A percentile compares a stretch with the other conserved stretches of the same genome.
phyloP scores from a whole-genome alignment of 1,140 invertebrate species.

The Leptopilina clavipes region DNA sequence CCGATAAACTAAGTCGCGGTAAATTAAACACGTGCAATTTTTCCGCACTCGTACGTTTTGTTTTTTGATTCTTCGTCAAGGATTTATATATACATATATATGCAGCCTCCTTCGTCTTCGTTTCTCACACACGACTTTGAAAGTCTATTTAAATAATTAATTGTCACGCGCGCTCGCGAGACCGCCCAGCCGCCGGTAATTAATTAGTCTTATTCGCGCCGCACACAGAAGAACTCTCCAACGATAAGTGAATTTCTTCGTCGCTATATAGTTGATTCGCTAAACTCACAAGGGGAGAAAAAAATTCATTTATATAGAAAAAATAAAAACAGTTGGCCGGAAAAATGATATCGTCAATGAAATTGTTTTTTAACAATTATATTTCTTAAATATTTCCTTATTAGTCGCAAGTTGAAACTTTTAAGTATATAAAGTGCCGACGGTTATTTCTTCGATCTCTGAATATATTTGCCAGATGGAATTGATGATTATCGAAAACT shows the following conservation, averaged over 20 bases:
- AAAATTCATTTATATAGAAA: no score
- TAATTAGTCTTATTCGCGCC: slow-evolving; percentile 43
- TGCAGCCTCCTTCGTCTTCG: neutral
- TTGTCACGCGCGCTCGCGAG: slow-evolving; percentile 46
- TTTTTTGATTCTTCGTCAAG: slow-evolving; percentile 44
- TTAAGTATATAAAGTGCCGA: no score
- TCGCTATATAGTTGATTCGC: neutral
- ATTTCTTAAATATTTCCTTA: no score
- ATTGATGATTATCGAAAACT: no score
- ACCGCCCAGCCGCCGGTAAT: slow-evolving; percentile 15
- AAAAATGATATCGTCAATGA: no score
- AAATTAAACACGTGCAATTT: slow-evolving; percentile 48
- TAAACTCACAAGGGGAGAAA: neutral
- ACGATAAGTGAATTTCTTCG: slow-evolving; percentile 23
- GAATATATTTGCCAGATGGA: no score
- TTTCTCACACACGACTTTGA: slow-evolving; percentile 4
- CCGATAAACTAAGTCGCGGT: slow-evolving; percentile 39
- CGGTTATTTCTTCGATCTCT: no score
- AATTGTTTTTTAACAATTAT: no score
- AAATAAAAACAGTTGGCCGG: no score
- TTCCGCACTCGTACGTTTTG: slow-evolving; percentile 35
- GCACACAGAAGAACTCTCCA: slow-evolving; percentile 20
- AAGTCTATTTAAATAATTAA: slow-evolving; percentile 58
- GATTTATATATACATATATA: neutral
- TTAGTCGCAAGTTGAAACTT: no score